Base-by-base conservation (phyloP, 2,797 vertebrate genomes). In the Cebuella pygmaea region DNA sequence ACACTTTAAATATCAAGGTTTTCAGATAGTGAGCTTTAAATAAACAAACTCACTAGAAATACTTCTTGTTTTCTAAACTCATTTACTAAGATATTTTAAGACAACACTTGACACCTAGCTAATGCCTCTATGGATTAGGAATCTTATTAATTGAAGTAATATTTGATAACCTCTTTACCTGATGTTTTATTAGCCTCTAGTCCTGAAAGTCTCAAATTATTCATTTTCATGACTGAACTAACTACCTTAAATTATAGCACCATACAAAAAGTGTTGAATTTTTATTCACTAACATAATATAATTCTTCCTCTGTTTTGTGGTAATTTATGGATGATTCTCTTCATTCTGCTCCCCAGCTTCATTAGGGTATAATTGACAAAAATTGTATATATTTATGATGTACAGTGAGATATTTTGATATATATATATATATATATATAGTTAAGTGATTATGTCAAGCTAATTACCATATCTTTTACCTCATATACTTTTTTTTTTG, bases 111-210 rank as follows among this genome's bases (percentile, higher is more conserved):
- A 55, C 41, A 9, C n/a, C 33, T 59, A 52, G 2, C 52, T 81
- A 89, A 78, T 81, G 15, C 17, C 59, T 93, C 85, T 85, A 33
- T 94, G 41, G 84, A 52, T 67, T 92, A 33, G 75, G 39, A 88
- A 72, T 97, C 41, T 97, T 95, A 78, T 36, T 74, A 81, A 74
- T 52, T 89, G 67, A 93, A 89, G 59, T 88, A 85, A 81, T 97
- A 88, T 93, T 89, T 84, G 75, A 75, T 94, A 81, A 64, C 36
- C 1, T 92, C 27, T 91, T n/a, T 96, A 26, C 52, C 17, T 93
- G 59, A 33, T 61, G 52, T 64, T 88, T 86, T 88, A 86, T 91
- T 97, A 94, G n/a, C 44, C 26, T 75, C 26, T 92, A 46, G 72
- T 93, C 41, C 36, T 88, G 39, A 95, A 74, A 94, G 57, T 88